These are phyloP conservation scores for Nomada goodeniana DNA, from an alignment of 2,888 invertebrate species.

Conservation along the genomic window DNA sequence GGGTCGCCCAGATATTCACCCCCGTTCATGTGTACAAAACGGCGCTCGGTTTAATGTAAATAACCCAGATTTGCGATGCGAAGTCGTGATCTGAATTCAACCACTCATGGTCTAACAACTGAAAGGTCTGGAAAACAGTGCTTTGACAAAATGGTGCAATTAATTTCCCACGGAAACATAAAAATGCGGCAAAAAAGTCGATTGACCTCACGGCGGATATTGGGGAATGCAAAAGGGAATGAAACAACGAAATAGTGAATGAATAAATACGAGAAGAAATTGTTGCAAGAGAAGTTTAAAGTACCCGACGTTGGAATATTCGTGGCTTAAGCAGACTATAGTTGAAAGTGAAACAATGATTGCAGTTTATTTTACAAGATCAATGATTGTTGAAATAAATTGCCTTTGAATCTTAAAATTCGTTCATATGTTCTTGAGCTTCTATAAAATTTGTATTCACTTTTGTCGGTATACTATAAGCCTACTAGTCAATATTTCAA, in stretches of 20 bases:
- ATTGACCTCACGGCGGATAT: not conserved
- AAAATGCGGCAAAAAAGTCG: not conserved
- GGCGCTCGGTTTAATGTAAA: slow-evolving; percentile 27
- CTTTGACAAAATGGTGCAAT: slow-evolving; percentile 1
- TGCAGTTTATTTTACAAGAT: too few relatives aligned
- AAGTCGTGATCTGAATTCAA: slow-evolving; percentile 15
- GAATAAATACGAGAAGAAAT: not conserved
- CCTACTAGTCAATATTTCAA: too few relatives aligned
- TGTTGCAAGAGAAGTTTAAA: too few relatives aligned
- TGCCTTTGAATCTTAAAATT: too few relatives aligned
- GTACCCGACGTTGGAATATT: too few relatives aligned
- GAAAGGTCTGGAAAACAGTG: not conserved
- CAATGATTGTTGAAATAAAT: too few relatives aligned
- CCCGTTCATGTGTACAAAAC: not conserved
- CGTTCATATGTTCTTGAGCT: too few relatives aligned
- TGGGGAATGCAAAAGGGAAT: not conserved
- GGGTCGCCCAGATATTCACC: not conserved
- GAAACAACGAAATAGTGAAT: not conserved
- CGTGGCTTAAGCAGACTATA: too few relatives aligned
- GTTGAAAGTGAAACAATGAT: too few relatives aligned
- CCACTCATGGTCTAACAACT: slow-evolving; percentile 6
- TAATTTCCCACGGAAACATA: slow-evolving; percentile 1
- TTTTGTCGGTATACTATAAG: too few relatives aligned
- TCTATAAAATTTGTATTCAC: too few relatives aligned
- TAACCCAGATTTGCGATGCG: slow-evolving; percentile 21